These are phyloP conservation scores for Plodia interpunctella DNA, from an alignment of 1,140 invertebrate genomes.

Conservation along the genomic window DNA sequence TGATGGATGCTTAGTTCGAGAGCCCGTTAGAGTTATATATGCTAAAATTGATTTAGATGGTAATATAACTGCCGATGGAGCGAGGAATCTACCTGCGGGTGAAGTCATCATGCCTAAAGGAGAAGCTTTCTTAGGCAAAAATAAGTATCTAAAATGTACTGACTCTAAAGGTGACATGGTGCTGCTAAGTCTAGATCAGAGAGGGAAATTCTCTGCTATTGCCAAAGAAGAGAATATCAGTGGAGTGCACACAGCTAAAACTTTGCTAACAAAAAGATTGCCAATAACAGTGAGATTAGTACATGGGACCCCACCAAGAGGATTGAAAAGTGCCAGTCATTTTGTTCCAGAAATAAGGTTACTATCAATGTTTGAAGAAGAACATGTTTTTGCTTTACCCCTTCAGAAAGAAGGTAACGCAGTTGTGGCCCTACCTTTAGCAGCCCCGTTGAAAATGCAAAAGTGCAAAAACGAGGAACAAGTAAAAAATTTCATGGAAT, in stretches of 20 bases:
- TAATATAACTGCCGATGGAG: conserved; percentile 83
- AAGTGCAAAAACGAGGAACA: conserved; percentile 90
- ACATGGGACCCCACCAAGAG: conserved; percentile 89
- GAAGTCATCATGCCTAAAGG: conserved; percentile 88
- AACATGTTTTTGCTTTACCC: conserved; percentile 90
- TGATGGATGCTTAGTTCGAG: conserved; percentile 89
- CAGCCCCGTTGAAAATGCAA: conserved; percentile 90
- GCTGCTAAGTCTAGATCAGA: conserved; percentile 89
- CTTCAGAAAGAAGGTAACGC: conserved; percentile 87
- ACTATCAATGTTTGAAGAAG: conserved; percentile 89
- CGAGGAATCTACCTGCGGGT: conserved; percentile 84
- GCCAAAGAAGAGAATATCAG: conserved; percentile 95
- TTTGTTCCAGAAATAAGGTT: conserved; percentile 91
- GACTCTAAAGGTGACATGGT: conserved; percentile 91
- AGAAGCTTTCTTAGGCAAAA: conserved; percentile 82
- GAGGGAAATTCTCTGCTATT: conserved; percentile 92
- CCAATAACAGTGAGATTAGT: conserved; percentile 94
- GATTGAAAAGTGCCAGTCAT: conserved; percentile 86
- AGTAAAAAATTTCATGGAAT: conserved; percentile 87
- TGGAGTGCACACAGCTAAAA: conserved; percentile 92
- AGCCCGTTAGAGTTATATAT: conserved; percentile 89
- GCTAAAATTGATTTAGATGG: conserved; percentile 82
- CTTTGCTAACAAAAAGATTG: conserved; percentile 90
- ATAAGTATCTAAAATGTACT: conserved; percentile 90
- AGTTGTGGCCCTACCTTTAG: conserved; percentile 88